Percentiles rank a stretch among this genome's conserved stretches.
phyloP scores from a whole-genome alignment of 2,113 vertebrate species.

The Paralichthys olivaceus region DNA sequence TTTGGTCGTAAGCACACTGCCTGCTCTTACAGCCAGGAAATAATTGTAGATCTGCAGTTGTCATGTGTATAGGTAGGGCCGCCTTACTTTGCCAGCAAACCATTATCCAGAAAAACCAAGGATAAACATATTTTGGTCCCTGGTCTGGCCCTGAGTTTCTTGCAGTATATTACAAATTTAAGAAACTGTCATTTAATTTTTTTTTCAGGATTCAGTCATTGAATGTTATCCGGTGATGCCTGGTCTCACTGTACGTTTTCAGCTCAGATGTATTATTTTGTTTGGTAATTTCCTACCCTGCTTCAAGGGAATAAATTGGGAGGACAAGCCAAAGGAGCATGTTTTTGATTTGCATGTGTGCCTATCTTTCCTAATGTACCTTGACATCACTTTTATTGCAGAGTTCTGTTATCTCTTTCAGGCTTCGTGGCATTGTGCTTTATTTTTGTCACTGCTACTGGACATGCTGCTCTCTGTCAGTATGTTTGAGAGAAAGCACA shows the following conservation, averaged over 20 bases:
- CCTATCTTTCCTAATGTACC: background rate
- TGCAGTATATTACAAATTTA: background rate
- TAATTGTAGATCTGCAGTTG: conserved; percentile 16
- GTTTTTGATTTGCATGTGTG: background rate
- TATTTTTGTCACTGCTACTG: background rate
- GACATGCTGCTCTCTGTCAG: background rate
- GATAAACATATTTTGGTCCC: conserved; percentile 1
- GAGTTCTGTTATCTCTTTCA: too few species aligned
- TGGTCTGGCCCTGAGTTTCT: background rate
- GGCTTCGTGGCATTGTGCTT: background rate
- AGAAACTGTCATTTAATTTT: background rate
- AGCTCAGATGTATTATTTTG: background rate
- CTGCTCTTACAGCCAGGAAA: background rate
- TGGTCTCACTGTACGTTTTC: background rate
- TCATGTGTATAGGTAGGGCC: background rate
- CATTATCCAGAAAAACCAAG: background rate
- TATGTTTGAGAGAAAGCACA: conserved; percentile 12
- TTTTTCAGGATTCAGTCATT: background rate
- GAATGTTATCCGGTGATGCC: background rate
- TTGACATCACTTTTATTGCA: background rate
- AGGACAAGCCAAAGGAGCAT: background rate
- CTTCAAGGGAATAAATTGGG: background rate
- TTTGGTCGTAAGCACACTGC: background rate
- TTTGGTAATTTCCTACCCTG: background rate
- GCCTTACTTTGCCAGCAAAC: background rate